Conservation (phyloP, 2,797 vertebrate genomes). For the Hemitrygon akajei region DNA sequence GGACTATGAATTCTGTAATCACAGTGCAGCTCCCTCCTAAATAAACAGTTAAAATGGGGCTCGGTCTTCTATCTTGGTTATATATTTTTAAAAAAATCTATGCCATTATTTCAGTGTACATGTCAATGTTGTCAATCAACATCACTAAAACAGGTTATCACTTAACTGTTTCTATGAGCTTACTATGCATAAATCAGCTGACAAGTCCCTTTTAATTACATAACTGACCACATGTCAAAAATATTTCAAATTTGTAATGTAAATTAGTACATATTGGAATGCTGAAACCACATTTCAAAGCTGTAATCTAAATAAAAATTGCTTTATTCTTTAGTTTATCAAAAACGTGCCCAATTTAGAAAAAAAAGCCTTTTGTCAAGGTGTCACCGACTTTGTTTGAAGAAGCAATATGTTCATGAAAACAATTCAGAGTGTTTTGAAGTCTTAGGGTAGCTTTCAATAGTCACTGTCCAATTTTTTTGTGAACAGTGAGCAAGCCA, state of each 20-base stretch:
- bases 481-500: background rate
- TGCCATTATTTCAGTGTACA: background rate
- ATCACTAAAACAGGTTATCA: background rate
- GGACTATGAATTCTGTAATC: background rate
- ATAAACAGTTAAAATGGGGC: background rate
- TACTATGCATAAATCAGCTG: background rate
- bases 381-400: background rate
- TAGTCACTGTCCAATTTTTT: background rate
- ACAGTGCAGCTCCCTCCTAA: background rate
- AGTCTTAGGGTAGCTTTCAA: background rate
- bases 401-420: background rate
- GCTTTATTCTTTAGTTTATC: background rate
- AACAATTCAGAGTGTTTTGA: background rate
- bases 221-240: background rate
- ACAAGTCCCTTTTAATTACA: background rate
- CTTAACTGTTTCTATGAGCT: background rate
- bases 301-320: background rate
- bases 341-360: background rate
- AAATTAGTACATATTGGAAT: background rate
- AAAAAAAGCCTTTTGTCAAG: background rate
- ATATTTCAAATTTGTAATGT: background rate
- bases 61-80: background rate
- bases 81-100: background rate
- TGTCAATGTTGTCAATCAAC: background rate
- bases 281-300: background rate